phyloP scores from a whole-genome alignment of 2,113 vertebrate species.

The Podocnemis expansa region DNA sequence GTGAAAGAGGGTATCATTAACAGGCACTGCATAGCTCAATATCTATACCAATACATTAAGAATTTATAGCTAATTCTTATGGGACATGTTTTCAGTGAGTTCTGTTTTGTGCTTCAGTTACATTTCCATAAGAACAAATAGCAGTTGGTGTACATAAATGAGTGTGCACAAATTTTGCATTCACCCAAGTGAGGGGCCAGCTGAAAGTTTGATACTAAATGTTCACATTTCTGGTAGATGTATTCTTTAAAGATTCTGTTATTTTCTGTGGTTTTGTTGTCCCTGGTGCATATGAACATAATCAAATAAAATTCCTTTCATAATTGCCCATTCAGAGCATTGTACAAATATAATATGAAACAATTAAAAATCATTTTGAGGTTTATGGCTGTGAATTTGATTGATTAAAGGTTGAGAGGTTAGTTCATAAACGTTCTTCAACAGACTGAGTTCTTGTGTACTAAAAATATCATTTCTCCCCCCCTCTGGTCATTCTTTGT shows the following conservation, averaged over 20 bases:
- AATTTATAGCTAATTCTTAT: neutral
- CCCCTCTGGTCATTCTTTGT: neutral
- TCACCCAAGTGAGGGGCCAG: neutral
- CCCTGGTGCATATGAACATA: constrained; percentile 50
- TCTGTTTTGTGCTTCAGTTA: neutral
- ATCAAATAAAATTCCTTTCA: constrained; percentile 61
- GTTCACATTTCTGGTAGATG: constrained; percentile 17
- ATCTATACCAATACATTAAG: neutral
- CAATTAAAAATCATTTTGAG: constrained; percentile 77
- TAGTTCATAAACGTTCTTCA: neutral
- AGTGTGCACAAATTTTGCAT: neutral
- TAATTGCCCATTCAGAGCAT: constrained; percentile 59
- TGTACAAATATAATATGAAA: constrained; percentile 66
- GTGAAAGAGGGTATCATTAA: neutral
- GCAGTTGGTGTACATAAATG: neutral
- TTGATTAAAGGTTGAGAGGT: neutral
- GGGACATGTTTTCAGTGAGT: neutral
- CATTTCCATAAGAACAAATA: neutral
- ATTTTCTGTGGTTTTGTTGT: constrained; percentile 46
- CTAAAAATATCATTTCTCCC: neutral
- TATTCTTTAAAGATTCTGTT: neutral
- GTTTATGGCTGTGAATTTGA: constrained; percentile 59
- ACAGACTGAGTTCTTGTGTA: constrained; percentile 14
- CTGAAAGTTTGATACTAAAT: constrained; percentile 2
- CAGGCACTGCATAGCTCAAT: neutral